Evolutionary conservation across 1,140 invertebrate genomes (phyloP), one percentile per base, ranked within the genome.

Genomic region (Neodiprion pinetum): DNA sequence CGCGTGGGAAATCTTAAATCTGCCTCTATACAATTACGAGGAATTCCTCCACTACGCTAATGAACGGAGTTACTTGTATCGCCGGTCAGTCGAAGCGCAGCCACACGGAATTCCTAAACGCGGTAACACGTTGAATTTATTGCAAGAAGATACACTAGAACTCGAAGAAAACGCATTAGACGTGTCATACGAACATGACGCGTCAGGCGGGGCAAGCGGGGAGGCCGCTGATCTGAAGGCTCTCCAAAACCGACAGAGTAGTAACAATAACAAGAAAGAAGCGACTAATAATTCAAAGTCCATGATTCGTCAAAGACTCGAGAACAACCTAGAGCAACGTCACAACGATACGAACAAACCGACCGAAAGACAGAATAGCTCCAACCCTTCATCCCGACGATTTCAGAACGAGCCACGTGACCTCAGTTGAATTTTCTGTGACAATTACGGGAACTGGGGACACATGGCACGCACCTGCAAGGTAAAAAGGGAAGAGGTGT

Each of bases 381-480:
- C 17, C 17, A 21, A 21, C 17, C 17, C 17, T 21, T 21, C 17
- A 21, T 21, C 17, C 17, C 17, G 17, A 21, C 17, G 17, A 21
- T 21, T 21, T 21, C 17, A 21, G 17, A 21, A 21, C 17, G 17
- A 21, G 17, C 48, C 17, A 21, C 17, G 17, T 21, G 67, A 74
- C 12, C 48, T 48, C 11, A 49, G 23, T 4, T 71, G 67, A 17
- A 65, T 61, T 9, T 70, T 76, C 21, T 76, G 75, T 17, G 53
- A 70, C 47, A 76, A 76, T 47, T 76, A 72, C 40, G 61, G 75
- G 17, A 49, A 73, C 65, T 21, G 0, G 17, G 71, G 70, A 9
- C 71, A 75, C 21, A 72, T 67, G 17, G 61, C 61, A 12, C 61
- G 61, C 65, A 72, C 14, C 67, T 74, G 76, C 53, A 23, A 48